Conservation (phyloP, 2,113 vertebrate genomes). For the Crocuta crocuta region DNA sequence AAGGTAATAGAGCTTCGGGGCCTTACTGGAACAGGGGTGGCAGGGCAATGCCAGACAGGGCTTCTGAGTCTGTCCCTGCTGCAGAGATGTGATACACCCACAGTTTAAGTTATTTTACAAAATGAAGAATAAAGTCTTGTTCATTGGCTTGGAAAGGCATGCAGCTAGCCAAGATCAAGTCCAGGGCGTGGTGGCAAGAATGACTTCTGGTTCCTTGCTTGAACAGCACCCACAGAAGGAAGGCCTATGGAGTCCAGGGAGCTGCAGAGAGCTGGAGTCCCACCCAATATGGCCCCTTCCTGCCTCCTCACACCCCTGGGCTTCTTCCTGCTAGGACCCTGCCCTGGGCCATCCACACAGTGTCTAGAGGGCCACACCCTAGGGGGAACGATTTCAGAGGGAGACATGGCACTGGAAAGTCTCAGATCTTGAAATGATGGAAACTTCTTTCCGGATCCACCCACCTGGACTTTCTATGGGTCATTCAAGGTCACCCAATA, state of each 20-base stretch:
- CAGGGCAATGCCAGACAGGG: not conserved
- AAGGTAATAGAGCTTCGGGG: not conserved
- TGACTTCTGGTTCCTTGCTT: not conserved
- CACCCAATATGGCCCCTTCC: too few relatives aligned
- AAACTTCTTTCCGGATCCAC: not conserved
- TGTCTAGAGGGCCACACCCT: not conserved
- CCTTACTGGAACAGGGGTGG: not conserved
- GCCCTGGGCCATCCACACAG: too few relatives aligned
- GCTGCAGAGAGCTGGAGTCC: not conserved
- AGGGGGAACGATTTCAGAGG: not conserved
- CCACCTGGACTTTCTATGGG: not conserved
- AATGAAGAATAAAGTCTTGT: not conserved
- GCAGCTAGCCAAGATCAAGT: not conserved
- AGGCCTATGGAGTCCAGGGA: not conserved
- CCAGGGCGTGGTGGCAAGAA: not conserved
- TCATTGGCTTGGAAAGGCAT: not conserved
- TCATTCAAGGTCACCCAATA: not conserved
- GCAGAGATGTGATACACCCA: not conserved
- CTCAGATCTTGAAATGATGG: not conserved
- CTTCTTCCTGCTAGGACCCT: not conserved
- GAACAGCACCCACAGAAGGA: not conserved
- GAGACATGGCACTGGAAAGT: not conserved
- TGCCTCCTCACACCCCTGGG: too few relatives aligned
- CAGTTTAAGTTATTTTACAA: not conserved
- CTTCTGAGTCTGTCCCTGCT: too few relatives aligned